A percentile compares a stretch with the other conserved stretches of the same genome.
These are phyloP conservation scores for Trachelus stipa DNA, from an alignment of 2,888 invertebrate species.

Conservation along the genomic window DNA sequence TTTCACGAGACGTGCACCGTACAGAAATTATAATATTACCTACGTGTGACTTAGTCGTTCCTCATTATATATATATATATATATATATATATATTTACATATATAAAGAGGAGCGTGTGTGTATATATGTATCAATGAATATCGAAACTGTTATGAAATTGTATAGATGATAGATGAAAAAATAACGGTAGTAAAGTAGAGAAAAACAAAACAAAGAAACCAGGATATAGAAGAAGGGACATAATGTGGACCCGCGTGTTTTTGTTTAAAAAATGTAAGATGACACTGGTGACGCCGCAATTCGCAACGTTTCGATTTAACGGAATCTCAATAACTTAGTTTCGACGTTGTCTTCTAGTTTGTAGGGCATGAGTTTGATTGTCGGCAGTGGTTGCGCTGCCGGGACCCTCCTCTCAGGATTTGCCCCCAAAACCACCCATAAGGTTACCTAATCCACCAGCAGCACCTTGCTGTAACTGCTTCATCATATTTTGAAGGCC, in stretches of 20 bases:
- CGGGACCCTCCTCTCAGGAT: constrained; percentile 53
- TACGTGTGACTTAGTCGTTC: background rate
- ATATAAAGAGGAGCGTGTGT: too few relatives aligned
- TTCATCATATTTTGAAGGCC: constrained; percentile 98
- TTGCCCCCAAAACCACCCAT: constrained; percentile 73
- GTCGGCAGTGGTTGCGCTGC: constrained; percentile 34
- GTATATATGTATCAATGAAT: background rate
- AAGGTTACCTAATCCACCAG: constrained; percentile 71
- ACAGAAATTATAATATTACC: background rate
- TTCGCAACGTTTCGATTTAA: background rate
- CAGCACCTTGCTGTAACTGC: constrained; percentile 81
- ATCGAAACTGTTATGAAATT: background rate
- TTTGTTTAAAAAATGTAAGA: background rate
- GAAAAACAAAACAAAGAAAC: background rate
- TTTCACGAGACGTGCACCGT: background rate
- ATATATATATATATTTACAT: too few relatives aligned
- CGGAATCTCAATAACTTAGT: constrained; percentile 17
- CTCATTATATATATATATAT: background rate
- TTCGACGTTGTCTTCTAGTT: constrained; percentile 34
- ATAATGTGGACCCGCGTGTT: background rate
- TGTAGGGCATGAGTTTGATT: constrained; percentile 33
- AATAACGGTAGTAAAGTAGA: background rate
- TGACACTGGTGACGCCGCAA: background rate
- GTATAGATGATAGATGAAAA: background rate
- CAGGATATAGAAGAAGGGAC: background rate